Percentiles rank a stretch among this genome's conserved stretches.
Conservation (phyloP, 2,113 vertebrate genomes). For the Chrysochloris asiatica region DNA sequence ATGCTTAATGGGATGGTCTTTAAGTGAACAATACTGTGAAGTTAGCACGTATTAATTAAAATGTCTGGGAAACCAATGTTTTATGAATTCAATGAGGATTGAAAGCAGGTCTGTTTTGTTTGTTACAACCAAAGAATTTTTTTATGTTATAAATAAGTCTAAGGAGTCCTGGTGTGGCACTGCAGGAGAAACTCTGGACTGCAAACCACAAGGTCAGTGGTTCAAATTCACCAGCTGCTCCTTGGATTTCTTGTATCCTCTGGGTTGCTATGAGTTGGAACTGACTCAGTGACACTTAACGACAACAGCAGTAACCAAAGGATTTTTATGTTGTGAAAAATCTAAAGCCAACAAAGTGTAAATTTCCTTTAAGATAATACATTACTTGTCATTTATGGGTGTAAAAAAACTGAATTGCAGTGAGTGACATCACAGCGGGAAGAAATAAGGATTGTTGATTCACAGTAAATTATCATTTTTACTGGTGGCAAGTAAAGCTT, state of each 20-base stretch:
- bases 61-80: conserved; percentile 49
- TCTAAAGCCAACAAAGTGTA: background rate
- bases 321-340: conserved; percentile 7
- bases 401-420: conserved; percentile 40
- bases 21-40: conserved; percentile 36
- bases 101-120: conserved; percentile 26
- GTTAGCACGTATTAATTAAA: conserved; percentile 66
- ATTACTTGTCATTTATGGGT: background rate
- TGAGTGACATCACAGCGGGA: background rate
- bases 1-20: conserved; percentile 33
- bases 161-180: no score
- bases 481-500: background rate
- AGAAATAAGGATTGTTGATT: conserved; percentile 1
- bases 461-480: conserved; percentile 46
- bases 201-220: no score
- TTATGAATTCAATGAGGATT: conserved; percentile 43
- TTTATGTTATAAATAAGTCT: conserved; percentile 6
- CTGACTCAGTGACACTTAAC: no score
- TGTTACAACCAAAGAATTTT: background rate
- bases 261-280: no score
- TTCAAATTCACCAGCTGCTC: no score
- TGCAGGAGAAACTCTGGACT: no score
- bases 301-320: no score
- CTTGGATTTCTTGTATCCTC: no score
- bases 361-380: background rate